These are phyloP conservation scores for Eurosta solidaginis DNA, from an alignment of 1,140 invertebrate genomes.

Conservation along the genomic window DNA sequence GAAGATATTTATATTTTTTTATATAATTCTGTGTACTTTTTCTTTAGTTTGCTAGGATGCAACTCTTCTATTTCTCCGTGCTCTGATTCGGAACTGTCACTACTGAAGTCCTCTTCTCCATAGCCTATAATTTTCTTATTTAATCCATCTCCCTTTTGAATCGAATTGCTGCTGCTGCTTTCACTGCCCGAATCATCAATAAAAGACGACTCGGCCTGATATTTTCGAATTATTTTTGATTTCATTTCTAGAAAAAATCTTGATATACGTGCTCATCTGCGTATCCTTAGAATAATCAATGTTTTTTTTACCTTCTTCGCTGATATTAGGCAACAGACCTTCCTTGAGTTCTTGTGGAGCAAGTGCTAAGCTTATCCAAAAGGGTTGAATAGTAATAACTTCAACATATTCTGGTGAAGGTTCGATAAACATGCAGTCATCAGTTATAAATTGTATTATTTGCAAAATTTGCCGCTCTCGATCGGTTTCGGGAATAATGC, in stretches of 20 bases:
- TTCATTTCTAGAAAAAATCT: constrained; percentile 31
- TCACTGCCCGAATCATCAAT: constrained; percentile 52
- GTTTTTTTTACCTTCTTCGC: constrained; percentile 50
- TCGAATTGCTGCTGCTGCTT: constrained; percentile 35
- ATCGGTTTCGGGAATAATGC: constrained; percentile 55
- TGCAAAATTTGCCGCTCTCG: constrained; percentile 54
- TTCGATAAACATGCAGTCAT: constrained; percentile 50
- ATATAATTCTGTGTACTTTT: constrained; percentile 1
- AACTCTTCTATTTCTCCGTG: constrained; percentile 40
- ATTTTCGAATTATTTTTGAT: constrained; percentile 43
- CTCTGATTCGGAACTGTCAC: constrained; percentile 58
- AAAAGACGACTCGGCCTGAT: constrained; percentile 37
- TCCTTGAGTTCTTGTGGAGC: constrained; percentile 52
- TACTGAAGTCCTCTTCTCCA: constrained; percentile 46
- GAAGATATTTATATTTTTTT: not conserved
- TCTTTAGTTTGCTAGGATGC: constrained; percentile 36
- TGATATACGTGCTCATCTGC: not conserved
- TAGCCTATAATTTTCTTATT: not conserved
- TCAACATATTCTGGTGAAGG: constrained; percentile 44
- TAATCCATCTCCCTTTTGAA: not conserved
- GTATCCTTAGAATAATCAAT: not conserved
- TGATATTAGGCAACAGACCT: constrained; percentile 51
- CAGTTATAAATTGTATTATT: constrained; percentile 52
- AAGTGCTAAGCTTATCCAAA: constrained; percentile 51
- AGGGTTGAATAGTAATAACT: constrained; percentile 42